Evolutionary conservation across 2,113 vertebrate species (phyloP), one percentile per base, ranked within the genome.

Genomic region (Enhydra lutris): DNA sequence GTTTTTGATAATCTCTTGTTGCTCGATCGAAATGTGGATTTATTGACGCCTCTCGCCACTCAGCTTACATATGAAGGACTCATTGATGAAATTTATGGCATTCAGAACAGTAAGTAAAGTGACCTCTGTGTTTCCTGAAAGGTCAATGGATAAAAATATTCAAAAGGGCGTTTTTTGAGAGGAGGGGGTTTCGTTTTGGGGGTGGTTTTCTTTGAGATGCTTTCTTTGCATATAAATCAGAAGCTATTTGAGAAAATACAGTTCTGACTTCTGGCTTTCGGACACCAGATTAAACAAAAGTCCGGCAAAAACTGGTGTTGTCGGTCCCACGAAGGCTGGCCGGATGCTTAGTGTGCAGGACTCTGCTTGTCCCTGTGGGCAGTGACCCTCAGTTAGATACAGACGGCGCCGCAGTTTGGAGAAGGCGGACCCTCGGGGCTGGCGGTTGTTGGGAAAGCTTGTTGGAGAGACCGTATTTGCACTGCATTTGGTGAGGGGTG

Each of bases 51-150:
- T 0, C 97, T 99, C 10, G 99, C 99, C 80, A 99, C 99, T 0
- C 99, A 99, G 97, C 99, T 99, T 80, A 99, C 99, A 0, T 99
- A 99, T 0, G 99, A 99, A 97, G 99, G 99, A 50, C 99, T 99
- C 79, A 99, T 99, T 13, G 99, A 99, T 15, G 99, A 99, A 96
- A 99, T 99, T 97, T 99, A 99, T 3, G 99, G 99, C 17, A 99
- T 99, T 95, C 99, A 99, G 95, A 99, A 99, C 90, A 99, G 99
- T 99, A 94, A 99, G 99, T 98, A 4, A 57, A 36, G 36, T 0
- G 0, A 42, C 8, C 0, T 29, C 52, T 31, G 1, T 45, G 61
- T 82, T 55, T n/a, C 20, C 69, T 31, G 20, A 13, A 50, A 26
- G 34, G 10, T 74, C 34, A 34, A 34, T 7, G 39, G 71, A 82